Evolutionary conservation across 2,797 vertebrate genomes (phyloP).

Genomic region (Aulostomus chinensis): DNA sequence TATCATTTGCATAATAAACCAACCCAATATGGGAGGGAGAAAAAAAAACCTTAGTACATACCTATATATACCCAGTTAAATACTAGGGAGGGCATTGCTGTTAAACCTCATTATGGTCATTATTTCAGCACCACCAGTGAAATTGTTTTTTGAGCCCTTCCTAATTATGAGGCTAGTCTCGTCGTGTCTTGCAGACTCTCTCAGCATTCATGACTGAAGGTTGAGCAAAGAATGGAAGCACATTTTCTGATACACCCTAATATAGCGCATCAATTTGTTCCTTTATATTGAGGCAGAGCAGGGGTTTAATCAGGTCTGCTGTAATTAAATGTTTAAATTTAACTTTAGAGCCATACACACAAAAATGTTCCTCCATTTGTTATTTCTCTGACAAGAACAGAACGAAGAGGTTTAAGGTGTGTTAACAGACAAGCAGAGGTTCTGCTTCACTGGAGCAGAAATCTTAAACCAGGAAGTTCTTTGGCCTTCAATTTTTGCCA

Average conservation of each 20-base stretch:
- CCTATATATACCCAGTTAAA: slow-evolving; percentile 14
- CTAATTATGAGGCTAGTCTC: slow-evolving; percentile 64
- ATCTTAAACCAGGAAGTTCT: slow-evolving; percentile 30
- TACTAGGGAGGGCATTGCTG: slow-evolving; percentile 11
- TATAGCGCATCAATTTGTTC: slow-evolving; percentile 47
- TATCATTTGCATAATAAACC: slow-evolving; percentile 14
- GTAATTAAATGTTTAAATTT: slow-evolving; percentile 67
- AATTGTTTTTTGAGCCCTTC: slow-evolving; percentile 51
- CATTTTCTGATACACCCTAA: slow-evolving; percentile 57
- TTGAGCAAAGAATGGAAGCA: slow-evolving; percentile 53
- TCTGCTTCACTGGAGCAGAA: slow-evolving; percentile 55
- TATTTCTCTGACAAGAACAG: slow-evolving; percentile 18
- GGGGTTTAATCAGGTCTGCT: slow-evolving; percentile 51
- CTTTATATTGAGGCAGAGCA: slow-evolving; percentile 29
- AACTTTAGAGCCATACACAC: slow-evolving; percentile 39
- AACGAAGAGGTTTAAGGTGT: slow-evolving; percentile 27
- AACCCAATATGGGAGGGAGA: slow-evolving; percentile 10
- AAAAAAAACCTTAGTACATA: too few species aligned
- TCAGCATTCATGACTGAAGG: slow-evolving; percentile 54
- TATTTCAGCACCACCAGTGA: slow-evolving; percentile 40
- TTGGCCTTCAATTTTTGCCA: slow-evolving; percentile 23
- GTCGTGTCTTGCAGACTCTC: slow-evolving; percentile 33
- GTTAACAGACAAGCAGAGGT: slow-evolving; percentile 22
- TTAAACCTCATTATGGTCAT: slow-evolving; percentile 51
- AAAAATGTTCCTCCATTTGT: slow-evolving; percentile 29